These are phyloP conservation scores for Phrynocephalus vlangalii DNA, from an alignment of 2,797 vertebrate genomes.

Conservation along the genomic window DNA sequence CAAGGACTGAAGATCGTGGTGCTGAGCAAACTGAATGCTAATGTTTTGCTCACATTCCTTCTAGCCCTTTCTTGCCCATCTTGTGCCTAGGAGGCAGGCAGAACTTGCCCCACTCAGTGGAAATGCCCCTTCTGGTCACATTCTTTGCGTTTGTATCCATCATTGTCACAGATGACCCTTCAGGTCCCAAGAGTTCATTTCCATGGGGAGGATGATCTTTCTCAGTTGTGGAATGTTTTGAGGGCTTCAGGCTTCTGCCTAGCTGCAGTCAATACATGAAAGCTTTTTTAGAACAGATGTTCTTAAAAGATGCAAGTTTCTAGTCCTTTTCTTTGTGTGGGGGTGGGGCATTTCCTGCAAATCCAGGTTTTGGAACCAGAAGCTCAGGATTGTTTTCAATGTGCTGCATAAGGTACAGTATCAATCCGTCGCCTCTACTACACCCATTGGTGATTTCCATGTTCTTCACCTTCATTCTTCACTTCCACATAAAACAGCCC, in stretches of 20 bases:
- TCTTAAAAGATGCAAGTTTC: background rate
- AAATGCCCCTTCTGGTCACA: background rate
- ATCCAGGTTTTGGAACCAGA: background rate
- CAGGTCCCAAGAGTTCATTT: background rate
- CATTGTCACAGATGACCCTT: background rate
- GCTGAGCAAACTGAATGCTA: background rate
- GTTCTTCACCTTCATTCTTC: background rate
- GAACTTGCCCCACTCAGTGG: background rate
- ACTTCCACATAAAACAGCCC: background rate
- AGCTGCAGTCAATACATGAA: background rate
- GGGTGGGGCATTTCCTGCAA: background rate
- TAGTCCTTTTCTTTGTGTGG: background rate
- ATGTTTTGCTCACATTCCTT: background rate
- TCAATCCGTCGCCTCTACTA: too few species aligned
- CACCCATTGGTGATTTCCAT: too few species aligned
- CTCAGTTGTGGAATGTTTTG: background rate
- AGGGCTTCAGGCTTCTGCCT: background rate
- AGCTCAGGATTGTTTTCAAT: background rate
- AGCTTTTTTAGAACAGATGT: background rate
- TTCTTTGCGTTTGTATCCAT: background rate
- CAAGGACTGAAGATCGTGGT: background rate
- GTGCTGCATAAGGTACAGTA: too few species aligned
- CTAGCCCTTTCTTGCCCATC: too few species aligned
- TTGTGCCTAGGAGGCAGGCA: too few species aligned
- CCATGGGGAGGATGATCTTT: too few species aligned